Conservation (phyloP, 1,140 invertebrate species). For the Dreissena rostriformis region DNA sequence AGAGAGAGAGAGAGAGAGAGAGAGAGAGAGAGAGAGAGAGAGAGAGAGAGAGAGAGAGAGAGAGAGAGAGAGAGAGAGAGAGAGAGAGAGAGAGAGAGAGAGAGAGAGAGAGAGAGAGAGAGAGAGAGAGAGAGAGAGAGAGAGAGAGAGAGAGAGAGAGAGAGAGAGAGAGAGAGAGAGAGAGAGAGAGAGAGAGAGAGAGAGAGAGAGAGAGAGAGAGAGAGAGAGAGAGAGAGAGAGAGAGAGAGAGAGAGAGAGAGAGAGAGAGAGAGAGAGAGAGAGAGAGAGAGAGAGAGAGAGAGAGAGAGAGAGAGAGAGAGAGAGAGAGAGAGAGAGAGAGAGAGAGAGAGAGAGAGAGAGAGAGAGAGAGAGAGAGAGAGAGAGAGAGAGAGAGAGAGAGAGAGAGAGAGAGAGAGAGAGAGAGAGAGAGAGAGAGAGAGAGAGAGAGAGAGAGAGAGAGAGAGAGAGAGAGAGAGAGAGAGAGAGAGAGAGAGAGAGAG, state of each 20-base stretch:
- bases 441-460: conserved; percentile 9
- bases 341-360: conserved; percentile 9
- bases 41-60: conserved; percentile 1
- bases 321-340: conserved; percentile 9
- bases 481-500: conserved; percentile 16
- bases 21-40: conserved; percentile 1
- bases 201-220: conserved; percentile 1
- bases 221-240: conserved; percentile 4
- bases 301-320: conserved; percentile 9
- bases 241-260: conserved; percentile 9
- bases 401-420: conserved; percentile 17
- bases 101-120: not conserved
- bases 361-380: conserved; percentile 9
- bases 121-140: conserved; percentile 1
- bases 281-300: conserved; percentile 9
- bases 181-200: conserved; percentile 1
- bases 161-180: conserved; percentile 1
- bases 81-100: not conserved
- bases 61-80: conserved; percentile 1
- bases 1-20: conserved; percentile 4
- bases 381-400: conserved; percentile 8
- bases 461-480: conserved; percentile 16
- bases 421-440: conserved; percentile 10
- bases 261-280: conserved; percentile 9
- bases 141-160: conserved; percentile 4